Evolutionary conservation across 2,113 vertebrate species (phyloP).

Genomic region (Sander vitreus): DNA sequence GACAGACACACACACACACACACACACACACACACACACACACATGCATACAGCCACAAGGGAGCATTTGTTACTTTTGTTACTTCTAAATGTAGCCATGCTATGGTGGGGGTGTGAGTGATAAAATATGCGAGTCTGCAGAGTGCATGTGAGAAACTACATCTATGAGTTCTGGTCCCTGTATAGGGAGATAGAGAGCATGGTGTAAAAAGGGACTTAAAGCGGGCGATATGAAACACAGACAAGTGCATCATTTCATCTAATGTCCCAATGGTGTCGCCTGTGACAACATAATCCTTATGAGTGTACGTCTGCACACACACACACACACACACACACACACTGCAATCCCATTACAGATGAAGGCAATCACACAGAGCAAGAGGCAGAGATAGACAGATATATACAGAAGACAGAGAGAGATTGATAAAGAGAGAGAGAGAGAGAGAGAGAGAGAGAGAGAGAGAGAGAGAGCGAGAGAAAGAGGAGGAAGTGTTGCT

Average conservation of each 20-base stretch:
- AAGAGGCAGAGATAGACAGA: conserved; percentile 30
- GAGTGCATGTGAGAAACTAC: conserved; percentile 35
- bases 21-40: not conserved
- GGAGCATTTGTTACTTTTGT: conserved; percentile 43
- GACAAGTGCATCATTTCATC: conserved; percentile 76
- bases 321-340: conserved; percentile 6
- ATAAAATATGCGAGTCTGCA: conserved; percentile 32
- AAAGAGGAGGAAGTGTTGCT: conserved; percentile 26
- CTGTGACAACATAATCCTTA: conserved; percentile 75
- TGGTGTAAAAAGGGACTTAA: conserved; percentile 63
- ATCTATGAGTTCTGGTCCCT: conserved; percentile 44
- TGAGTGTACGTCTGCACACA: conserved; percentile 36
- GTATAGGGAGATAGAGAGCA: conserved; percentile 54
- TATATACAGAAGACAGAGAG: conserved; percentile 36
- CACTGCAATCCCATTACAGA: conserved; percentile 51
- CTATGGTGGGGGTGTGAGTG: conserved; percentile 31
- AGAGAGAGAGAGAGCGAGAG: conserved; percentile 12
- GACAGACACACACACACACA: not conserved
- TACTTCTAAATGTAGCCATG: conserved; percentile 37
- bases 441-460: conserved; percentile 36
- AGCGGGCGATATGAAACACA: conserved; percentile 62
- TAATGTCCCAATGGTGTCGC: conserved; percentile 65
- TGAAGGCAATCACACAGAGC: conserved; percentile 41
- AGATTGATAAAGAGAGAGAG: conserved; percentile 15
- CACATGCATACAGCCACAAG: not conserved